phyloP scores from a whole-genome alignment of 2,888 invertebrate genomes.

The Melanostoma scalare region DNA sequence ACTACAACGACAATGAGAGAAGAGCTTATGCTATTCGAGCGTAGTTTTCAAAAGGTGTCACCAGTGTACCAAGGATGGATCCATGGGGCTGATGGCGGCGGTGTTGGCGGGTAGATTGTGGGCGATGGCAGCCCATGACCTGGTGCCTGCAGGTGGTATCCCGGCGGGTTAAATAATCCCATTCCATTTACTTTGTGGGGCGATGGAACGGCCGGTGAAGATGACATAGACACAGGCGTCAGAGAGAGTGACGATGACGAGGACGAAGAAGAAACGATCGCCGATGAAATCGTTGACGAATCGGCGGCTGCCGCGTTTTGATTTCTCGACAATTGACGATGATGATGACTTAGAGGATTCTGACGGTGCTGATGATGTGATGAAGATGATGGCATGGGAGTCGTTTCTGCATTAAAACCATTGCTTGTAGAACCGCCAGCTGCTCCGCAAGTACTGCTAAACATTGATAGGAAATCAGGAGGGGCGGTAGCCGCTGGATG shows the following conservation, averaged over 20 bases:
- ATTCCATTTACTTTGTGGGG: constrained; percentile 72
- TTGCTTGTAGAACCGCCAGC: constrained; percentile 39
- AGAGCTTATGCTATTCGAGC: constrained; percentile 42
- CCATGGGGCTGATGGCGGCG: constrained; percentile 82
- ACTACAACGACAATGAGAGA: constrained; percentile 62
- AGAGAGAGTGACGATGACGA: constrained; percentile 74
- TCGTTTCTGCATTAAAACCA: constrained; percentile 67
- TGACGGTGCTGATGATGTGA: constrained; percentile 59
- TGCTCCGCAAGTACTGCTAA: constrained; percentile 69
- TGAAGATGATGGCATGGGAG: constrained; percentile 54
- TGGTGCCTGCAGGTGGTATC: constrained; percentile 73
- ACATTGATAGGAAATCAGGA: constrained; percentile 76
- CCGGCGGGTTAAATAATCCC: constrained; percentile 73
- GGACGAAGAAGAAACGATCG: constrained; percentile 66
- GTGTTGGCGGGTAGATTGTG: constrained; percentile 82
- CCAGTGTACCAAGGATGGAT: constrained; percentile 82
- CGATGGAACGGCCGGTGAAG: constrained; percentile 73
- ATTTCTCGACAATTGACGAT: constrained; percentile 64
- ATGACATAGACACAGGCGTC: constrained; percentile 72
- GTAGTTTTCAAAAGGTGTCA: constrained; percentile 78
- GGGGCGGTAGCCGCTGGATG: constrained; percentile 46
- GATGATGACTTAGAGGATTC: constrained; percentile 35
- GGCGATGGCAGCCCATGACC: constrained; percentile 81
- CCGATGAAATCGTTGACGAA: constrained; percentile 57
- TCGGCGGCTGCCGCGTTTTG: constrained; percentile 31